Evolutionary conservation across 2,113 vertebrate genomes (phyloP), one percentile per base, ranked within the genome.

Genomic region (Marcusenius ussheri): DNA sequence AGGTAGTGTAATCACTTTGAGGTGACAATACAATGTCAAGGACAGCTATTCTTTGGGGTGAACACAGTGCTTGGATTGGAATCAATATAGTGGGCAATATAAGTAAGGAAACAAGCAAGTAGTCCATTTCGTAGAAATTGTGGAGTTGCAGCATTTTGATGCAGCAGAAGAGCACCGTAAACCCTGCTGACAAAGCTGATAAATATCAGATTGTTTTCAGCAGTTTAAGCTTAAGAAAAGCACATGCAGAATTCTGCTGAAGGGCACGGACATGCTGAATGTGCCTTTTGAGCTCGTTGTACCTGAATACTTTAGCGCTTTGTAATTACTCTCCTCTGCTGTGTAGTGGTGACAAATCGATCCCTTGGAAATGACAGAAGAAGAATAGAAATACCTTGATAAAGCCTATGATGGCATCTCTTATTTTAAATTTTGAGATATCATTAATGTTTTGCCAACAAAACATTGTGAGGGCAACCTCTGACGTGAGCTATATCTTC

Each of bases 121-220:
- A 42, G 2, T 19, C 42, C 70, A 39, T 77, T 19, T 80, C 0
- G 2, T 42, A 19, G 35, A 17, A 80, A 80, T 7, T 80, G 31
- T 17, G 9, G 27, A 53, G n/a, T 17, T 15, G n/a, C 9, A 50
- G 84, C 2, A 1, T 45, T 42, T 31, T 8, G 89, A 90, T 93
- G 92, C 93, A 94, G 92, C 90, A 91, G 88, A 93, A 89, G 27
- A 46, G 87, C 85, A 91, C 87, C 50, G 86, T 93, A 83, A 94
- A 94, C 92, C 89, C 91, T 42, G 50, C 92, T 91, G 91, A 93
- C 70, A 89, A 91, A 92, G 92, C 93, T 19, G 74, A 80, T 35
- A 92, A 21, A 85, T 85, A 45, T 92, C 93, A 91, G 94, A 94
- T 93, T 90, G 90, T 91, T 93, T 90, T 90, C 50, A 92, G 91